A percentile compares a stretch with the other conserved stretches of the same genome.
Conservation (phyloP, 2,888 invertebrate genomes). For the Melinaea menophilus region DNA sequence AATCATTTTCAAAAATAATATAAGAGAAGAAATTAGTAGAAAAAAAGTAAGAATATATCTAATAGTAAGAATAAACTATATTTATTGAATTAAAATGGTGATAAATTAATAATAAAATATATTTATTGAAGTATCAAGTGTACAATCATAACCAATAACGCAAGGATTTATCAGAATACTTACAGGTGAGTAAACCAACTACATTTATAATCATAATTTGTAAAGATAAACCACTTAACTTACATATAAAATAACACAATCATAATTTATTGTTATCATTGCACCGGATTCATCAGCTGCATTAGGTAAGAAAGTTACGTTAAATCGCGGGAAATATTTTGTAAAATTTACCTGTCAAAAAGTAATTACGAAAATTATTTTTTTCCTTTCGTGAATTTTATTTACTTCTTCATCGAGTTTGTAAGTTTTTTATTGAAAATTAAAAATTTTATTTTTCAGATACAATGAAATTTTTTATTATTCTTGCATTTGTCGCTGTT, state of each 20-base stretch:
- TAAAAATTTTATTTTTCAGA: conserved; percentile 39
- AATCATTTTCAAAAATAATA: too few species aligned
- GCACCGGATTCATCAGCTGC: neutral
- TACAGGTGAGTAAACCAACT: neutral
- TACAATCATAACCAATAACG: conserved; percentile 15
- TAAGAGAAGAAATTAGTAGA: too few species aligned
- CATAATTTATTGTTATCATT: neutral
- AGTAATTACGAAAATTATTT: too few species aligned
- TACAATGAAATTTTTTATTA: conserved; percentile 57
- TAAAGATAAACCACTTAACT: conserved; percentile 1
- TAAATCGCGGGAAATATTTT: too few species aligned
- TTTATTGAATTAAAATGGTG: too few species aligned
- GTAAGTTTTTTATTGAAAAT: too few species aligned
- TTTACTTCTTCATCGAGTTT: too few species aligned
- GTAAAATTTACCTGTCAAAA: too few species aligned
- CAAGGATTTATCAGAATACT: conserved; percentile 1
- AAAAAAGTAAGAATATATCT: too few species aligned
- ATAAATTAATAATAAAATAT: neutral
- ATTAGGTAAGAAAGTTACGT: neutral
- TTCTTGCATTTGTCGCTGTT: conserved; percentile 50
- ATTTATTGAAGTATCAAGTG: conserved; percentile 15
- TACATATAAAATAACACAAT: neutral
- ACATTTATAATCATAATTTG: neutral
- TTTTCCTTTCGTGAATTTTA: too few species aligned
- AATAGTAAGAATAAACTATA: too few species aligned